A percentile compares a stretch with the other conserved stretches of the same genome.
Evolutionary conservation across 2,888 invertebrate genomes (phyloP).

Genomic region (Mantis religiosa): DNA sequence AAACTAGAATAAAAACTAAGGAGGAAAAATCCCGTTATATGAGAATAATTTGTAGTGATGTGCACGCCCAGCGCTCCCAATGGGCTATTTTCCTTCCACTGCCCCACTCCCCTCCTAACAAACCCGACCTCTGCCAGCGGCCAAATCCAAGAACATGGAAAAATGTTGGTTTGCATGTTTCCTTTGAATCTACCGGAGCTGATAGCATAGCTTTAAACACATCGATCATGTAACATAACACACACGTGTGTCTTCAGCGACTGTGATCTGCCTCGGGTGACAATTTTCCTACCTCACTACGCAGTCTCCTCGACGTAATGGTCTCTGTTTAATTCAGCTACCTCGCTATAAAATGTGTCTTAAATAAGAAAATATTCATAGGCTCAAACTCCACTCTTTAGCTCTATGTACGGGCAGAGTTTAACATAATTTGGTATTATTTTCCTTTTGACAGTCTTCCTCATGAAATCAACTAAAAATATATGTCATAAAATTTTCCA

Average conservation of each 20-base stretch:
- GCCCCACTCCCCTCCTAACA: neutral
- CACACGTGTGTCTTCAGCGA: neutral
- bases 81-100: neutral
- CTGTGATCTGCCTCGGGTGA: neutral
- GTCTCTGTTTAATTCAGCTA: neutral
- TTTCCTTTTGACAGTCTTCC: too few species aligned
- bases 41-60: neutral
- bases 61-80: neutral
- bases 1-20: conserved; percentile 3
- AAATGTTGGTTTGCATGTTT: neutral
- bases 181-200: neutral
- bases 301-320: neutral
- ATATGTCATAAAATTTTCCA: too few species aligned
- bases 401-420: too few species aligned
- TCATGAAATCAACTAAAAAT: too few species aligned
- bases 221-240: neutral
- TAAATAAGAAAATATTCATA: neutral
- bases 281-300: neutral
- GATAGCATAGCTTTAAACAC: neutral
- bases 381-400: too few species aligned
- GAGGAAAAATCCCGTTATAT: neutral
- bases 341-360: neutral
- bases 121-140: neutral
- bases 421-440: too few species aligned
- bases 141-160: neutral